phyloP scores from a whole-genome alignment of 1,140 invertebrate genomes.

The Brachionus plicatilis region DNA sequence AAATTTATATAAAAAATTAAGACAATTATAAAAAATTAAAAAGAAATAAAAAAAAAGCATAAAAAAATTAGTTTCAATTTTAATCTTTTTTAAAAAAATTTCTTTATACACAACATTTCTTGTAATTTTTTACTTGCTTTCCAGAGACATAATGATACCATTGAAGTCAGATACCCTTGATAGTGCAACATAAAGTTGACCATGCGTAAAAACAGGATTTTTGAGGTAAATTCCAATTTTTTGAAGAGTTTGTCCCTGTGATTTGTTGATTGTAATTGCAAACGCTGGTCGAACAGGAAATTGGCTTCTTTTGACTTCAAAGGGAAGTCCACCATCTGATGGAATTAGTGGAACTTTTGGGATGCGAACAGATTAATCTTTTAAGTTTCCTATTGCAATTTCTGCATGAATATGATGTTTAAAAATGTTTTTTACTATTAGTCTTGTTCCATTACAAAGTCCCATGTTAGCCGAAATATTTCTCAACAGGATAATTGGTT shows the following conservation, averaged over 20 bases:
- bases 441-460: slow-evolving; percentile 53
- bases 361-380: slow-evolving; percentile 40
- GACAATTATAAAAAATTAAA: no score
- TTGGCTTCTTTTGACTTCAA: slow-evolving; percentile 57
- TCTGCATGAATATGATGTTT: slow-evolving; percentile 42
- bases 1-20: no score
- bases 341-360: slow-evolving; percentile 43
- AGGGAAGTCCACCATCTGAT: slow-evolving; percentile 42
- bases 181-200: slow-evolving; percentile 47
- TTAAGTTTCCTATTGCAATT: slow-evolving; percentile 42
- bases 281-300: slow-evolving; percentile 58
- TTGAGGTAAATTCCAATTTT: slow-evolving; percentile 44
- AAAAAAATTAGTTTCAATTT: no score
- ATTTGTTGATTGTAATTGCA: slow-evolving; percentile 61
- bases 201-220: slow-evolving; percentile 44
- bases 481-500: slow-evolving; percentile 51
- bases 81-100: no score
- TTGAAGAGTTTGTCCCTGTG: slow-evolving; percentile 57
- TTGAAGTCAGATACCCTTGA: slow-evolving; percentile 40
- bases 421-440: slow-evolving; percentile 44
- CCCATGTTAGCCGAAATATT: slow-evolving; percentile 48
- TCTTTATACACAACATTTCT: not conserved
- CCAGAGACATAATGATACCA: not conserved
- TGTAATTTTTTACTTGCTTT: no score
- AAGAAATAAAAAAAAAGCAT: no score